These are phyloP conservation scores for Drosophila diplacantha DNA, from an alignment of 2,888 invertebrate species.

Conservation along the genomic window DNA sequence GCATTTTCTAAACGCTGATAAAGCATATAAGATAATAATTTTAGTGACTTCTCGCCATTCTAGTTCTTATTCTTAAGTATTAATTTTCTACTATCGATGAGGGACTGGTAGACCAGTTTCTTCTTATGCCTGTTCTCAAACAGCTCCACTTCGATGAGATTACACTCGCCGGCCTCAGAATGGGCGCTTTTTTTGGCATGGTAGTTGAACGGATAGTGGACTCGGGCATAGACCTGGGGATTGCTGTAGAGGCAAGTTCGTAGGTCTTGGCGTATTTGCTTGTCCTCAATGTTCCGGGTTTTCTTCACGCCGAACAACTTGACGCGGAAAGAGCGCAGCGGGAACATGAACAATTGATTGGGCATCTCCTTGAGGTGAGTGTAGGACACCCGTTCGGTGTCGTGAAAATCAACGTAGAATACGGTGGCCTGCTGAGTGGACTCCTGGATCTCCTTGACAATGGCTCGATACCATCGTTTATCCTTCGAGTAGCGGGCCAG, in stretches of 20 bases:
- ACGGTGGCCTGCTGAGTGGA: constrained; percentile 80
- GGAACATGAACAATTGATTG: constrained; percentile 79
- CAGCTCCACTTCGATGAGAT: constrained; percentile 50
- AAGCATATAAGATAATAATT: background rate
- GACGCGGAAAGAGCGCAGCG: constrained; percentile 80
- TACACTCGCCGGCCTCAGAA: background rate
- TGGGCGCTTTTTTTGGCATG: constrained; percentile 6
- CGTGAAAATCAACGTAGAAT: constrained; percentile 87
- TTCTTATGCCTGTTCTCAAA: constrained; percentile 27
- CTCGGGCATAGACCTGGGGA: constrained; percentile 55
- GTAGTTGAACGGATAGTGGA: constrained; percentile 47
- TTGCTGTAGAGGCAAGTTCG: constrained; percentile 52
- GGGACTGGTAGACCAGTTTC: constrained; percentile 44
- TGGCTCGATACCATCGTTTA: constrained; percentile 85
- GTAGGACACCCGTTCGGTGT: constrained; percentile 79
- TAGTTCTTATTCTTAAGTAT: constrained; percentile 3
- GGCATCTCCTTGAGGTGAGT: constrained; percentile 79
- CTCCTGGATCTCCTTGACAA: constrained; percentile 80
- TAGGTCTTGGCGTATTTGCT: constrained; percentile 69
- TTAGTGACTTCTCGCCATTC: background rate
- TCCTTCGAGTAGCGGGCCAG: constrained; percentile 82
- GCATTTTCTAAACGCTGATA: constrained; percentile 1
- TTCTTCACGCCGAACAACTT: constrained; percentile 77
- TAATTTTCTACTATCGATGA: constrained; percentile 42
- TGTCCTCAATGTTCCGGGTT: constrained; percentile 73